Evolutionary conservation across 2,888 invertebrate genomes (phyloP).

Genomic region (Panorpa germanica): DNA sequence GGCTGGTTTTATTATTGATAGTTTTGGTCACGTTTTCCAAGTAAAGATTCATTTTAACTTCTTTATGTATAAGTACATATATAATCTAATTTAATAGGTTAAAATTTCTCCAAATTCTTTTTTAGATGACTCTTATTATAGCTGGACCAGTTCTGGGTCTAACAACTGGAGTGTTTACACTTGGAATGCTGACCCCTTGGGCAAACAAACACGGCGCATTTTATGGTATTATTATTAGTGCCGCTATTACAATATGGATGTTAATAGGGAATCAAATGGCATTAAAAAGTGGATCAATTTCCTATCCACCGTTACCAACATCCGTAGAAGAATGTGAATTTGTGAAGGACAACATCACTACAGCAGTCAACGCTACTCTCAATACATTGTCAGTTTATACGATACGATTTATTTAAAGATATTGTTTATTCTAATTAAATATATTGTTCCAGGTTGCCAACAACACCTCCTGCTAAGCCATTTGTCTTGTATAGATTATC

Average conservation of each 20-base stretch:
- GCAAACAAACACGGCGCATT: conserved; percentile 30
- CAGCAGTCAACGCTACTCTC: too few species aligned
- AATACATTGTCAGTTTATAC: too few species aligned
- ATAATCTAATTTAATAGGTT: too few species aligned
- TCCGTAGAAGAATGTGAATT: conserved; percentile 17
- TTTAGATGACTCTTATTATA: conserved; percentile 23
- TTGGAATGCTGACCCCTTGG: conserved; percentile 48
- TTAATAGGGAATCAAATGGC: conserved; percentile 19
- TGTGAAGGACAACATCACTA: background rate
- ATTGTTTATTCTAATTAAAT: too few species aligned
- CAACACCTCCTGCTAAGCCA: conserved; percentile 17
- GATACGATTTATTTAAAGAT: too few species aligned
- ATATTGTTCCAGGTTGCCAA: too few species aligned
- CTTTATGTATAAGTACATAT: too few species aligned
- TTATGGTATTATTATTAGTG: conserved; percentile 18
- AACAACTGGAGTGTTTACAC: conserved; percentile 40
- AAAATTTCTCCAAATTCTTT: too few species aligned
- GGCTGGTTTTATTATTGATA: conserved; percentile 24
- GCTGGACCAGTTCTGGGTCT: conserved; percentile 35
- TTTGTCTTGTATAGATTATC: conserved; percentile 33
- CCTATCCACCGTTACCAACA: conserved; percentile 18
- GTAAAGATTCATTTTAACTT: too few species aligned
- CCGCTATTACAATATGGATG: conserved; percentile 18
- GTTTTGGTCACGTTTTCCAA: conserved; percentile 29
- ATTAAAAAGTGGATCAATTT: conserved; percentile 16